Base-by-base conservation (phyloP, 2,797 vertebrate species). In the Tinamus major region DNA sequence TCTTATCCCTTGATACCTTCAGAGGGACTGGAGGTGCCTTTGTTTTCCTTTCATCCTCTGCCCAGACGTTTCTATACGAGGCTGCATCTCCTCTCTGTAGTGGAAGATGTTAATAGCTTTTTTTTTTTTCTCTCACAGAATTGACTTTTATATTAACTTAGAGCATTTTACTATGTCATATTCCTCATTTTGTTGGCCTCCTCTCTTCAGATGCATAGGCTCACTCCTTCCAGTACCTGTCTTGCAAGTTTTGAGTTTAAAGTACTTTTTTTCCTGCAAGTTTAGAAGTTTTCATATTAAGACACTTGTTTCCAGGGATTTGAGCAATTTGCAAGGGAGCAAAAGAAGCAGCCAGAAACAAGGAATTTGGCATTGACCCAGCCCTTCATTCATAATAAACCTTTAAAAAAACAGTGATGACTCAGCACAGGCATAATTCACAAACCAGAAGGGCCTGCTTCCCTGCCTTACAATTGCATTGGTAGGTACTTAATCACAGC, bases 361-460 rank as follows among this genome's bases (percentile, higher is more conserved):
- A 53, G 75, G 87, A 88, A 95, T 85, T 88, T 96, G 95, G 95
- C 95, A 84, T 48, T 82, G 87, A 70, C 81, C 92, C 95, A 94
- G 82, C 24, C 67, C 89, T 95, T 94, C 92, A 95, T 94, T 96
- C 95, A 96, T 90, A 93, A 91, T 88, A 90, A 93, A 93, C 51
- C 39, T 94, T 78, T 41, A 9, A 24, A 95, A 96, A 95, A 91
- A 72, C 85, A 91, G 77, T 8, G 7, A 78, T 97, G 96, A 95
- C 86, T 97, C 96, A 96, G 95, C 96, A 96, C 39, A 70, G 59
- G 77, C 88, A 72, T 64, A 94, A 90, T 87, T 92, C 79, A 79
- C 31, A 81, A 95, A 96, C 87, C 79, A 96, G 96, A 96, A 96
- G 46, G 75, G 92, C 95, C 49, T 90, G 96, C 64, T 95, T 85